A percentile compares a stretch with the other conserved stretches of the same genome.
Evolutionary conservation across 1,140 invertebrate species (phyloP).

Genomic region (Battus philenor): DNA sequence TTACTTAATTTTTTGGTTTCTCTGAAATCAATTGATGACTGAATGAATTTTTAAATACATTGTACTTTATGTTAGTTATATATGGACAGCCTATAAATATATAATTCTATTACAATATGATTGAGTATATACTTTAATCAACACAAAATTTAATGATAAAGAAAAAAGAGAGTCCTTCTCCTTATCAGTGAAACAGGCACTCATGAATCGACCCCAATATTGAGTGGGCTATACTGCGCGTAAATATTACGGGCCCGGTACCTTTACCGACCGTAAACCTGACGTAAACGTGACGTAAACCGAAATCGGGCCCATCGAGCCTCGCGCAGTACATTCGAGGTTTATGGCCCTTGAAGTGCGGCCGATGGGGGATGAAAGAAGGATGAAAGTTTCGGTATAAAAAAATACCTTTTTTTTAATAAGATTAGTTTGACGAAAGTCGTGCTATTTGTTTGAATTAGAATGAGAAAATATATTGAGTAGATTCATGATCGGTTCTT

Average conservation of each 20-base stretch:
- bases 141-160: too few species aligned
- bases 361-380: slow-evolving; percentile 12
- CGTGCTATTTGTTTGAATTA: too few species aligned
- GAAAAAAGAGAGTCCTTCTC: slow-evolving; percentile 13
- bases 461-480: too few species aligned
- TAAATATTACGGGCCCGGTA: slow-evolving; percentile 20
- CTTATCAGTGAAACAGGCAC: neutral
- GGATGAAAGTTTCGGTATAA: slow-evolving; percentile 8
- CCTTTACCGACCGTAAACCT: slow-evolving; percentile 20
- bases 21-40: too few species aligned
- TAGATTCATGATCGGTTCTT: too few species aligned
- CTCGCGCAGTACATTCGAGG: slow-evolving; percentile 20
- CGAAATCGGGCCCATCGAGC: slow-evolving; percentile 18
- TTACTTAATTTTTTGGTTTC: too few species aligned
- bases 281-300: slow-evolving; percentile 22
- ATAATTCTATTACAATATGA: too few species aligned
- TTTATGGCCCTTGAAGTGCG: slow-evolving; percentile 23
- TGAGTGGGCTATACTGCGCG: slow-evolving; percentile 15
- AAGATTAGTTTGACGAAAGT: slow-evolving; percentile 3
- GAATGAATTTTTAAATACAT: too few species aligned
- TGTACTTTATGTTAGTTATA: too few species aligned
- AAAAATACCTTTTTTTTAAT: slow-evolving; percentile 6
- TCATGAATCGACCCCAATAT: slow-evolving; percentile 18
- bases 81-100: too few species aligned
- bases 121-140: too few species aligned